Evolutionary conservation across 2,113 vertebrate genomes (phyloP).

Genomic region (Notothenia coriiceps): DNA sequence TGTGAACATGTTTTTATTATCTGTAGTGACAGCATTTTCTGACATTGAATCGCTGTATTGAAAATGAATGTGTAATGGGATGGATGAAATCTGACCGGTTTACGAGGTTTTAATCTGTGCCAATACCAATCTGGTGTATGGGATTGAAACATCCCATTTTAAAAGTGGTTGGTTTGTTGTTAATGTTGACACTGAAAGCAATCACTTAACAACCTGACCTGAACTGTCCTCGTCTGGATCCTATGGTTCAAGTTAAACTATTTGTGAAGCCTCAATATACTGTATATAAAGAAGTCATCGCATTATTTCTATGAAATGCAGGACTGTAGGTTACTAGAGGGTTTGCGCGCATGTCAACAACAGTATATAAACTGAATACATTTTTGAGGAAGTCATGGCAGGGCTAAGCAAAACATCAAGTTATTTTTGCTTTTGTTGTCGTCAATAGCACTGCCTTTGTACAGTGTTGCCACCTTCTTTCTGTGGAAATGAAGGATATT

Average conservation of each 20-base stretch:
- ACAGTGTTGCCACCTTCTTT: conserved; percentile 30
- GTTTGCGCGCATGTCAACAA: neutral
- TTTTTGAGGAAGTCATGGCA: neutral
- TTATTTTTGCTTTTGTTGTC: conserved; percentile 1
- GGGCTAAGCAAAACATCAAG: conserved; percentile 7
- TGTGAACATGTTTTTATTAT: too few relatives aligned
- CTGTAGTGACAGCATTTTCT: too few relatives aligned
- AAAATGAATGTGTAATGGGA: too few relatives aligned
- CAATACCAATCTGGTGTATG: too few relatives aligned
- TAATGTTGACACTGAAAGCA: neutral
- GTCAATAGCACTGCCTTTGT: too few relatives aligned
- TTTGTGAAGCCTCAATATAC: neutral
- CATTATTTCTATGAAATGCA: neutral
- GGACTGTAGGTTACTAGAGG: neutral
- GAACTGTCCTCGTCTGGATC: too few relatives aligned
- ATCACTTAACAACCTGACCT: neutral
- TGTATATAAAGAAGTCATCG: neutral
- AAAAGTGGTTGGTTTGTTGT: too few relatives aligned
- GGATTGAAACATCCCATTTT: too few relatives aligned
- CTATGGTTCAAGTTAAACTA: neutral
- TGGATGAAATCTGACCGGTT: too few relatives aligned
- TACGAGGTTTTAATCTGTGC: too few relatives aligned
- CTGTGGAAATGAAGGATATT: conserved; percentile 54
- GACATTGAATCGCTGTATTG: too few relatives aligned
- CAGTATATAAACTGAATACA: neutral